Evolutionary conservation across 2,888 invertebrate genomes (phyloP).

Genomic region (Euzetes globulus): DNA sequence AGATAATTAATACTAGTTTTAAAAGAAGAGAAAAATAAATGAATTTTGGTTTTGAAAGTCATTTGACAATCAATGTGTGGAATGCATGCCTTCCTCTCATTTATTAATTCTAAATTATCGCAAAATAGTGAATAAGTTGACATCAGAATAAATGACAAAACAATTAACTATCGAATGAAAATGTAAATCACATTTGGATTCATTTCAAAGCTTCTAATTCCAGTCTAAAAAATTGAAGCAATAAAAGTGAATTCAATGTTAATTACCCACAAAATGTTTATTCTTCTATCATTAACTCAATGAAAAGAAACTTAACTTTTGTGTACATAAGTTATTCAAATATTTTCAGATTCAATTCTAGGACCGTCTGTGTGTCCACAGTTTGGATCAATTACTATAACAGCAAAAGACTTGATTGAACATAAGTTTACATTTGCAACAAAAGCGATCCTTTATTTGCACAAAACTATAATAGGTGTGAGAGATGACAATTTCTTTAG

Average conservation of each 20-base stretch:
- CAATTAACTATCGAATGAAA: background rate
- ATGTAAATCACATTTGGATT: background rate
- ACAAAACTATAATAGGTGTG: constrained; percentile 11
- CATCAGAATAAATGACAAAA: constrained; percentile 5
- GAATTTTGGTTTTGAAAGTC: constrained; percentile 21
- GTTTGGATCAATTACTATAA: background rate
- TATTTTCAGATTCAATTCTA: too few species aligned
- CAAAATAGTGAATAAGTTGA: background rate
- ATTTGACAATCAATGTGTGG: constrained; percentile 21
- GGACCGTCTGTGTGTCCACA: background rate
- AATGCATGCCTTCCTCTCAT: constrained; percentile 22
- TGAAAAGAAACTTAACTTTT: too few species aligned
- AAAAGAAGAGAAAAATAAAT: constrained; percentile 15
- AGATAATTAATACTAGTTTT: constrained; percentile 18
- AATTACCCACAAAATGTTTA: background rate
- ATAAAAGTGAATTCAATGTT: background rate
- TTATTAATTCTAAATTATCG: constrained; percentile 19
- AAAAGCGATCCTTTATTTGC: constrained; percentile 4
- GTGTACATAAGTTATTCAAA: too few species aligned
- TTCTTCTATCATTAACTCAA: too few species aligned
- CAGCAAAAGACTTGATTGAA: background rate
- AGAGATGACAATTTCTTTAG: constrained; percentile 21
- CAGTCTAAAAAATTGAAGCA: too few species aligned
- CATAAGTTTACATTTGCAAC: constrained; percentile 9
- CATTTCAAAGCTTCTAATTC: background rate